Conservation (phyloP, 2,797 vertebrate genomes). For the Lutjanus argentimaculatus region DNA sequence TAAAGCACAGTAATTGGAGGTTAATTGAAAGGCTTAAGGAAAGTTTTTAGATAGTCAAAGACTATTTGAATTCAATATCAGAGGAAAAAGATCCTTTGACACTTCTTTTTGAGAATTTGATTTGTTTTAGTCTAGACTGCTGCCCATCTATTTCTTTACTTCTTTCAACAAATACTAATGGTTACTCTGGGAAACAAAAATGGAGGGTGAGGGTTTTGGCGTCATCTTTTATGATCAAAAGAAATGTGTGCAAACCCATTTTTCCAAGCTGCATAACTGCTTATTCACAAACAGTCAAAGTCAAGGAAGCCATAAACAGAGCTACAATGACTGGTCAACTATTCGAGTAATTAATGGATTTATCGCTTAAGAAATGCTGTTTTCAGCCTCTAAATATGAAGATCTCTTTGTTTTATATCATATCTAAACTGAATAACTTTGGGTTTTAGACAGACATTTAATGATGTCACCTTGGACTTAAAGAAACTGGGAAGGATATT, state of each 20-base stretch:
- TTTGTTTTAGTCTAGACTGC: conserved; percentile 15
- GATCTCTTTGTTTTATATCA: no score
- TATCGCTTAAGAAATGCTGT: no score
- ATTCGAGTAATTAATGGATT: no score
- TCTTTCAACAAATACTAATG: conserved; percentile 20
- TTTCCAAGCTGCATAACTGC: not conserved
- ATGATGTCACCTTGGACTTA: no score
- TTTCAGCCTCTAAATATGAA: no score
- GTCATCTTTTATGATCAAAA: not conserved
- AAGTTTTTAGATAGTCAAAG: conserved; percentile 17
- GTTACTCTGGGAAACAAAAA: not conserved
- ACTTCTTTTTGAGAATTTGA: conserved; percentile 8
- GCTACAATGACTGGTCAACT: no score
- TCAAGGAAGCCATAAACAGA: not conserved
- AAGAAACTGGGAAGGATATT: no score
- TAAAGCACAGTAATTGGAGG: conserved; percentile 56
- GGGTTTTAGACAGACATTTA: no score
- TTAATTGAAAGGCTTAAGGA: conserved; percentile 49
- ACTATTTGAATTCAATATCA: conserved; percentile 30
- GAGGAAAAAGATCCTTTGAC: conserved; percentile 23
- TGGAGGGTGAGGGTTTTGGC: not conserved
- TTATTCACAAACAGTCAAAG: not conserved
- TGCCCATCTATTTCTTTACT: not conserved
- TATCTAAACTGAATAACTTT: no score
- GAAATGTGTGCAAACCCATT: not conserved